Conservation (phyloP, 2,113 vertebrate genomes). For the Carollia perspicillata region DNA sequence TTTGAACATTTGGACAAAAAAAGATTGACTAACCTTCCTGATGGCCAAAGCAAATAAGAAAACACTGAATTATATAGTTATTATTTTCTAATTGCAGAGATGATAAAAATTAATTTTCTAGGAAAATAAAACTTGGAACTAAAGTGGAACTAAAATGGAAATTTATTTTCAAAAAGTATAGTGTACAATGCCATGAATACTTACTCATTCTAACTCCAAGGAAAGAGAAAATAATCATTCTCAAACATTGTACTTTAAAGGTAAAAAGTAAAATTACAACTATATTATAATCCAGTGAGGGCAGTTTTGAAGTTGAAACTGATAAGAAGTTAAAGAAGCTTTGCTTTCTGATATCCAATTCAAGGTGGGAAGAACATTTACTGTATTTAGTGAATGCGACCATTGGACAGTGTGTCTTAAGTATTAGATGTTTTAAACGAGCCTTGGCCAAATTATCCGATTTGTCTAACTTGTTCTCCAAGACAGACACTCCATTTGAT, state of each 20-base stretch:
- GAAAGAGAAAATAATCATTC: not conserved
- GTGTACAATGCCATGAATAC: not conserved
- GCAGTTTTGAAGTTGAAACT: not conserved
- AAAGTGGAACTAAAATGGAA: not conserved
- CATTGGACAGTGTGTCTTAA: not conserved
- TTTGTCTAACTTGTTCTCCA: not conserved
- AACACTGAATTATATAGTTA: not conserved
- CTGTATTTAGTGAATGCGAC: not conserved
- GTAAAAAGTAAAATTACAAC: not conserved
- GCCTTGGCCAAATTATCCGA: not conserved
- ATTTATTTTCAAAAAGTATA: not conserved
- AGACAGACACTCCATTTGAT: not conserved
- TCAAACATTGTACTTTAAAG: not conserved
- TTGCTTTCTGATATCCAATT: not conserved
- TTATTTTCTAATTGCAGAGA: not conserved
- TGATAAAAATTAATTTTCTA: not conserved
- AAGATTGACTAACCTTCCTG: not conserved
- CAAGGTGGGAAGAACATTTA: not conserved
- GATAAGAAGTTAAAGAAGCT: not conserved
- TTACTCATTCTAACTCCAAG: not conserved
- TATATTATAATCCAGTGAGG: not conserved
- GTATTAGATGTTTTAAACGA: not conserved
- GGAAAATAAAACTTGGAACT: not conserved
- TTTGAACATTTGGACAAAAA: not conserved
- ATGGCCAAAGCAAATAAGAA: not conserved